Base-by-base conservation (phyloP, 2,797 vertebrate species). In the Urocyon cinereoargenteus region DNA sequence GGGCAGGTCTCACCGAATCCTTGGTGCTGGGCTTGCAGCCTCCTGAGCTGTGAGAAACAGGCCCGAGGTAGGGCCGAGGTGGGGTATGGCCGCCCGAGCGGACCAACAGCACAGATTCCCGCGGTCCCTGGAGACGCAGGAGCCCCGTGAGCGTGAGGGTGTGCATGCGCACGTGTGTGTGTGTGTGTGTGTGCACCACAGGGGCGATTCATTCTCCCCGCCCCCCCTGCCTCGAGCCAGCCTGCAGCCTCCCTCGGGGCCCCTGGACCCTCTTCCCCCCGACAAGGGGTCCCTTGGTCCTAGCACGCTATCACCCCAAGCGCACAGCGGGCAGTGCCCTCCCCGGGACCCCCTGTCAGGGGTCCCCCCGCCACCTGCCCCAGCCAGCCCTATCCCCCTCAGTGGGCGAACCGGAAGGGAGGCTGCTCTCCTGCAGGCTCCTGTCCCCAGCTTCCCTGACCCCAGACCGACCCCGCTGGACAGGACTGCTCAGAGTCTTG, bases 371-470 rank as follows among this genome's bases (percentile, higher is more conserved):
- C 57, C 0, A 0, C 40, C 24, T 2, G 12, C 66, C 97, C 94
- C 2, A 62, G 57, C 96, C 86, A 36, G 85, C 70, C 70, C 70
- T 68, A n/a, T 34, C 64, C 16, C 8, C 18, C 2, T 15, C n/a
- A 68, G 31, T 0, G 0, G 2, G 16, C 1, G 2, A 34, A 19
- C 97, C 97, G 31, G 94, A 90, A 98, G 98, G 95, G 95, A 97
- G 93, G 97, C 96, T 91, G 88, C 86, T 86, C 97, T 86, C 90
- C 94, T 91, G 84, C 92, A 75, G 57, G 94, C 94, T 66, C 84
- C 88, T 53, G 83, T 79, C 88, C 90, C 90, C 53, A 0, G 94
- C 92, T 95, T 24, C 93, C 97, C 97, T 92, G 91, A 92, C 96
- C 61, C 86, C 90, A 91, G 94, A 40, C 91, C 51, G 92, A 90